phyloP scores from a whole-genome alignment of 2,797 vertebrate genomes.

The Rallus crepitans region DNA sequence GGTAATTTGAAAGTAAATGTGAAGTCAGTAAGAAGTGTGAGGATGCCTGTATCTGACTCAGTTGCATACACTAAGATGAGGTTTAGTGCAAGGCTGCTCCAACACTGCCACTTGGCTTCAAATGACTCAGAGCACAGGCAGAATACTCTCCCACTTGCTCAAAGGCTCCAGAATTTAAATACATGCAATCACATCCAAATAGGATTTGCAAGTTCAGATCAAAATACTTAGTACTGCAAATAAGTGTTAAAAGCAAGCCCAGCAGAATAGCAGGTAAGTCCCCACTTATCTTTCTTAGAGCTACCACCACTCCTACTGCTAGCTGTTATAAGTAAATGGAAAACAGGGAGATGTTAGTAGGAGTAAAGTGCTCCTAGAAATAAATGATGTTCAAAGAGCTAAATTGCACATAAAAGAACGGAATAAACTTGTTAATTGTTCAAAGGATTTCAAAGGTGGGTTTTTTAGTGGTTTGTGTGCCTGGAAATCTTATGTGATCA shows the following conservation, averaged over 20 bases:
- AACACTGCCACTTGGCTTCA: background rate
- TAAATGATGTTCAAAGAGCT: background rate
- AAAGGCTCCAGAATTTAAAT: background rate
- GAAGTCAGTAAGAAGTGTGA: background rate
- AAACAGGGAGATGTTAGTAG: background rate
- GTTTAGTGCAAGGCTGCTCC: background rate
- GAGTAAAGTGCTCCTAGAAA: background rate
- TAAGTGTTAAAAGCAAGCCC: background rate
- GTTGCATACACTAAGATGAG: background rate
- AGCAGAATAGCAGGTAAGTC: background rate
- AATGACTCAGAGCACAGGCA: background rate
- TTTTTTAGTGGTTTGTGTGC: background rate
- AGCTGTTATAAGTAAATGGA: background rate
- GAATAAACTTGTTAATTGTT: background rate
- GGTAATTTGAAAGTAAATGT: background rate
- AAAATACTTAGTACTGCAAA: background rate
- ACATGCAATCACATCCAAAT: background rate
- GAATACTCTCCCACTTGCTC: background rate
- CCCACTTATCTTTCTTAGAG: background rate
- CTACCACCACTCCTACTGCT: background rate
- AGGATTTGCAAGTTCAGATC: background rate
- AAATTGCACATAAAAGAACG: background rate
- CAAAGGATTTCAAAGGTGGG: background rate
- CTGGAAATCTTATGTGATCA: background rate
- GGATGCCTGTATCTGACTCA: background rate